A percentile compares a stretch with the other conserved stretches of the same genome.
These are phyloP conservation scores for Dynastes hyllus DNA, from an alignment of 2,888 invertebrate genomes.

Conservation along the genomic window DNA sequence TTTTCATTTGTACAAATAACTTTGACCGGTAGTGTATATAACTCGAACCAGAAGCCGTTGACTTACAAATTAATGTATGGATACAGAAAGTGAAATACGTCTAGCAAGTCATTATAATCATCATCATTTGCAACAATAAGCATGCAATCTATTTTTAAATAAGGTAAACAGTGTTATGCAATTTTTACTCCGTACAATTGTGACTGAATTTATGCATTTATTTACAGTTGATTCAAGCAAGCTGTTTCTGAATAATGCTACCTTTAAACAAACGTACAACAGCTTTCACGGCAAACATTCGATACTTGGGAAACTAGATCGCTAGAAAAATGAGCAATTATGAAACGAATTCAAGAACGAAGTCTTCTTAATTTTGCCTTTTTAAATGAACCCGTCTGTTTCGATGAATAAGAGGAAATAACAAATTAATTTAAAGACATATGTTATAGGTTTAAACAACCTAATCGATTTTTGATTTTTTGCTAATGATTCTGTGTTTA, in stretches of 20 bases:
- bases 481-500: too few relatives aligned
- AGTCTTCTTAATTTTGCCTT: too few relatives aligned
- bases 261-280: too few relatives aligned
- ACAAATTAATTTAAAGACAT: too few relatives aligned
- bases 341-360: too few relatives aligned
- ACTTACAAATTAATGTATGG: slow-evolving; percentile 29
- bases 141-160: slow-evolving; percentile 40
- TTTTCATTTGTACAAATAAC: too few relatives aligned
- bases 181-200: slow-evolving; percentile 4
- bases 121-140: slow-evolving; percentile 33
- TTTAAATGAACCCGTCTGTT: too few relatives aligned
- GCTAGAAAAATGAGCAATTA: too few relatives aligned
- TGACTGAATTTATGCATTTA: slow-evolving; percentile 7
- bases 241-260: slow-evolving; percentile 11
- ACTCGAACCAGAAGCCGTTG: slow-evolving; percentile 16
- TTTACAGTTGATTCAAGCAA: neutral
- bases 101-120: slow-evolving; percentile 29
- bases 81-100: slow-evolving; percentile 30
- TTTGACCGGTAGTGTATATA: neutral
- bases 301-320: neutral
- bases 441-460: too few relatives aligned
- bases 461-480: too few relatives aligned
- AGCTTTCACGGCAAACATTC: too few relatives aligned
- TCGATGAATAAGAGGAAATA: too few relatives aligned
- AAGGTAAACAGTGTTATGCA: slow-evolving; percentile 37